Conservation (phyloP, 2,888 invertebrate species). For the Xanthia togata region DNA sequence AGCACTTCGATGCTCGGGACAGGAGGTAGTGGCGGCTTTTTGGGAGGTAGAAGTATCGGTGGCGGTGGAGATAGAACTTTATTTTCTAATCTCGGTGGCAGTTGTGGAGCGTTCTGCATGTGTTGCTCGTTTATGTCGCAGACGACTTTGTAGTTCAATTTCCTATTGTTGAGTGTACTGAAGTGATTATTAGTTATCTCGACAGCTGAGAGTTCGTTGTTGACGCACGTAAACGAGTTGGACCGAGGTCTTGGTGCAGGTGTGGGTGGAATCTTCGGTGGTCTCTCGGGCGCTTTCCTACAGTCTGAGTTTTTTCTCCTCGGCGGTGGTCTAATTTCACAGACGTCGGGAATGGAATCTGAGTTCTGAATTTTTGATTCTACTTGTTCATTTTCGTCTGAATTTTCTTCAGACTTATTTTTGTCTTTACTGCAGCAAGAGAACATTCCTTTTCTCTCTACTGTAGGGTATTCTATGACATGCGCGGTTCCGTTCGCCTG, state of each 20-base stretch:
- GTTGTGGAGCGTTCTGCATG: constrained; percentile 85
- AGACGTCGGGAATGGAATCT: constrained; percentile 86
- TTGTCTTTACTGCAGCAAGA: constrained; percentile 93
- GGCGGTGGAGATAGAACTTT: constrained; percentile 86
- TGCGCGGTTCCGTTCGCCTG: constrained; percentile 87
- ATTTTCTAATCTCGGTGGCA: constrained; percentile 88
- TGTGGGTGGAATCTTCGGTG: constrained; percentile 91
- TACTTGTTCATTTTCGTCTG: constrained; percentile 83
- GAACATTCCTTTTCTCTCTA: constrained; percentile 93
- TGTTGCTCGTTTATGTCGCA: constrained; percentile 86
- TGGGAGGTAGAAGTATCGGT: constrained; percentile 91
- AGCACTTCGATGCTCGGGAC: constrained; percentile 92
- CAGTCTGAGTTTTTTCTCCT: constrained; percentile 89
- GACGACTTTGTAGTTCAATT: constrained; percentile 85
- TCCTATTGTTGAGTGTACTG: constrained; percentile 86
- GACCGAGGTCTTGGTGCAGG: constrained; percentile 90
- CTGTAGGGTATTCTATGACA: constrained; percentile 93
- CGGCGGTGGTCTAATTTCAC: constrained; percentile 92
- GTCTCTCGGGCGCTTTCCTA: constrained; percentile 92
- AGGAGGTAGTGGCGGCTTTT: constrained; percentile 94
- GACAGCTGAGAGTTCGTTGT: constrained; percentile 85
- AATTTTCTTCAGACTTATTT: constrained; percentile 88
- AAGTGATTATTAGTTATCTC: constrained; percentile 86
- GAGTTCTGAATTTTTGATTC: constrained; percentile 83
- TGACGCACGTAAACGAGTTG: constrained; percentile 88